phyloP scores from a whole-genome alignment of 2,888 invertebrate genomes.

The Orthonychiurus folsomi region DNA sequence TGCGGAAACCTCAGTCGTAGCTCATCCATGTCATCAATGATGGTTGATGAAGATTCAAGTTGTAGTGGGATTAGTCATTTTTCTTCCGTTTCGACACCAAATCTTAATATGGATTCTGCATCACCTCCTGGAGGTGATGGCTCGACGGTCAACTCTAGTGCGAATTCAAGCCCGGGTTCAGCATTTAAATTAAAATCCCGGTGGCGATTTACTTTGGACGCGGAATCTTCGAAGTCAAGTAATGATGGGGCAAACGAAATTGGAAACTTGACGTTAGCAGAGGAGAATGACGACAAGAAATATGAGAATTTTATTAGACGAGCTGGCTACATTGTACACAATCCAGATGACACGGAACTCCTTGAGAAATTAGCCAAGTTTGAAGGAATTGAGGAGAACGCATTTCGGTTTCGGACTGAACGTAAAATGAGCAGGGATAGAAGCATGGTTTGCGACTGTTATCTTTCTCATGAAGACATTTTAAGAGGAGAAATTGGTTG shows the following conservation, averaged over 20 bases:
- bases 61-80: constrained; percentile 16
- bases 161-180: constrained; percentile 23
- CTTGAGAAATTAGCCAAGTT: constrained; percentile 62
- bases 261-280: no score
- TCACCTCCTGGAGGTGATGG: constrained; percentile 14
- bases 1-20: constrained; percentile 18
- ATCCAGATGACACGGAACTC: constrained; percentile 45
- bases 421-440: constrained; percentile 70
- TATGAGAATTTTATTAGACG: constrained; percentile 23
- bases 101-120: constrained; percentile 16
- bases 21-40: constrained; percentile 17
- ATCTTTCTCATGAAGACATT: constrained; percentile 78
- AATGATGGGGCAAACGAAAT: constrained; percentile 20
- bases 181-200: constrained; percentile 68
- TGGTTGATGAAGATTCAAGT: constrained; percentile 31
- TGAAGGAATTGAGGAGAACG: constrained; percentile 72
- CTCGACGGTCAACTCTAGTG: neutral
- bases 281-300: neutral
- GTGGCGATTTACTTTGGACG: constrained; percentile 65
- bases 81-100: constrained; percentile 11
- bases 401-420: constrained; percentile 75
- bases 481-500: constrained; percentile 76
- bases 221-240: constrained; percentile 48
- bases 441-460: constrained; percentile 92
- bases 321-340: constrained; percentile 29